phyloP scores from a whole-genome alignment of 2,113 vertebrate genomes.

The Ondatra zibethicus region DNA sequence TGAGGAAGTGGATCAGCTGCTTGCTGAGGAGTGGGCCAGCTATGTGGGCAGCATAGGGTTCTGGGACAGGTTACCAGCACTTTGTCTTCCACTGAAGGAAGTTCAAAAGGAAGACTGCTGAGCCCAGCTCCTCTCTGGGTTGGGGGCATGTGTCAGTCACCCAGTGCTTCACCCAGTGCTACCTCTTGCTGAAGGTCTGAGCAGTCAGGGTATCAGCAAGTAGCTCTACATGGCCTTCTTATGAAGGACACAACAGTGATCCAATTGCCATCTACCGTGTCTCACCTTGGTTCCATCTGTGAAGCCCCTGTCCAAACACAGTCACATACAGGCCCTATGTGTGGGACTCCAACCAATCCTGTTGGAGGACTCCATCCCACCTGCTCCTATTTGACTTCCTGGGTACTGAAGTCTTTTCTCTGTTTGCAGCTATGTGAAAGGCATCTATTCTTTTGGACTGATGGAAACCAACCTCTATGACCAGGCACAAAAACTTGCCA shows the following conservation, averaged over 20 bases:
- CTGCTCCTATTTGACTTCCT: rapidly evolving
- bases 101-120: background rate
- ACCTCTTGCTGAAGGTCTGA: background rate
- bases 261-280: too few relatives aligned
- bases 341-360: rapidly evolving
- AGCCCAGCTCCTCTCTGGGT: background rate
- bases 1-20: too few relatives aligned
- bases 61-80: background rate
- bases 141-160: too few relatives aligned
- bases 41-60: rapidly evolving
- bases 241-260: rapidly evolving
- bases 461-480: conserved; percentile 94
- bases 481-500: conserved; percentile 92
- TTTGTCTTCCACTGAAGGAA: background rate
- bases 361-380: rapidly evolving
- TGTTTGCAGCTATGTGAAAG: conserved; percentile 93
- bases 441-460: conserved; percentile 94
- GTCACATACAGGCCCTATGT: background rate
- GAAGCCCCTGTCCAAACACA: background rate
- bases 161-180: too few relatives aligned
- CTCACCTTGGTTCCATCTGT: background rate
- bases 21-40: background rate
- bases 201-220: background rate
- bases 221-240: too few relatives aligned
- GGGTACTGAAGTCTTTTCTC: background rate